Evolutionary conservation across 2,113 vertebrate genomes (phyloP).

Genomic region (Embiotoca jacksoni): DNA sequence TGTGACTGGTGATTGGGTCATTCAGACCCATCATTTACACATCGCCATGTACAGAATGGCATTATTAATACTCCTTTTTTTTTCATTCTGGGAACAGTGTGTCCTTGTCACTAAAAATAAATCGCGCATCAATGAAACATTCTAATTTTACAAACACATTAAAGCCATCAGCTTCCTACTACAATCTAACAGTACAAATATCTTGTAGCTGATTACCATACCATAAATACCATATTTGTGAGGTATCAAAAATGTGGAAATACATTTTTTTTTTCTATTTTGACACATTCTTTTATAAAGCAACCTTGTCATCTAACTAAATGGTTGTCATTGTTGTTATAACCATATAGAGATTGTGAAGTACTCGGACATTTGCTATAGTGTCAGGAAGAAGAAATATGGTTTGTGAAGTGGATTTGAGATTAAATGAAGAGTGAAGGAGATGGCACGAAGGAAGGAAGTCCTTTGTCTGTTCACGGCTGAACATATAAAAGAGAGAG

Average conservation of each 20-base stretch:
- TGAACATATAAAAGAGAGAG: too few species aligned
- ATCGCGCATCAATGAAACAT: conserved; percentile 19
- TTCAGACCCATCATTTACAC: conserved; percentile 50
- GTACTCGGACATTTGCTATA: neutral
- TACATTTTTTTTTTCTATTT: neutral
- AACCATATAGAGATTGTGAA: neutral
- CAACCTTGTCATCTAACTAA: neutral
- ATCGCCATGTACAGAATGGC: conserved; percentile 8
- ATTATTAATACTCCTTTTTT: conserved; percentile 11
- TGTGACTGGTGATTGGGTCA: conserved; percentile 63
- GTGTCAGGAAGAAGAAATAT: neutral
- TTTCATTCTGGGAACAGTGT: neutral
- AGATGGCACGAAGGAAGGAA: too few species aligned
- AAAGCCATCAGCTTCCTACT: conserved; percentile 9
- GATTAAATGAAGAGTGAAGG: too few species aligned
- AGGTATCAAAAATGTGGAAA: neutral
- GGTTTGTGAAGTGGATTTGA: neutral
- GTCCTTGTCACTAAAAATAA: conserved; percentile 6
- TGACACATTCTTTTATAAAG: neutral
- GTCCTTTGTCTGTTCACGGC: too few species aligned
- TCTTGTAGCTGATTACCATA: neutral
- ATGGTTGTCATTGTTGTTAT: neutral
- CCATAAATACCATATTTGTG: neutral
- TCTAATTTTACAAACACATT: conserved; percentile 41
- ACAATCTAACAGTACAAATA: conserved; percentile 10